Conservation (phyloP, 2,888 invertebrate species). For the Lathronympha strigana region DNA sequence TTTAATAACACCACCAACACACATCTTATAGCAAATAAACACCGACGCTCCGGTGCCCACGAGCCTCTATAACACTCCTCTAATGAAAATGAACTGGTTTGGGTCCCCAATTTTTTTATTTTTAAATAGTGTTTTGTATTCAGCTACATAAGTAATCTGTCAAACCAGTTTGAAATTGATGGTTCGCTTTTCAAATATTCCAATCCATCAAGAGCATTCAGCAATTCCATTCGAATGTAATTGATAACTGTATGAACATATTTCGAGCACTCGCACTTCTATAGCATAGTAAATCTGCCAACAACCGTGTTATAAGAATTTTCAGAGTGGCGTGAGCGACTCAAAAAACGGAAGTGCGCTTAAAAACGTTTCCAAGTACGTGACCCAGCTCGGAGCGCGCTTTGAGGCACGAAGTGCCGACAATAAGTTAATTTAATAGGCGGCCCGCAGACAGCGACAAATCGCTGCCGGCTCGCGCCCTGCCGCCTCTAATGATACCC, state of each 20-base stretch:
- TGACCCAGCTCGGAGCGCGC: constrained; percentile 55
- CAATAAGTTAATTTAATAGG: constrained; percentile 53
- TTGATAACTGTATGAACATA: constrained; percentile 1
- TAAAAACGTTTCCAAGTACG: constrained; percentile 74
- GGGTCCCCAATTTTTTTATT: background rate
- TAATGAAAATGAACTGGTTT: constrained; percentile 15
- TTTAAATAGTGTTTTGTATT: background rate
- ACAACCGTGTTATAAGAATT: constrained; percentile 42
- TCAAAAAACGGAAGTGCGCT: constrained; percentile 70
- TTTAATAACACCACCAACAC: constrained; percentile 74
- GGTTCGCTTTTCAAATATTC: background rate
- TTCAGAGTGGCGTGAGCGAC: constrained; percentile 57
- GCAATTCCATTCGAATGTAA: constrained; percentile 10
- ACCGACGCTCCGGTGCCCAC: constrained; percentile 43
- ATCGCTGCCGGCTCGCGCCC: constrained; percentile 52
- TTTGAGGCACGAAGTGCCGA: constrained; percentile 39
- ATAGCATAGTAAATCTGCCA: constrained; percentile 33
- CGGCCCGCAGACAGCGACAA: constrained; percentile 51
- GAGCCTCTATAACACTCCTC: background rate
- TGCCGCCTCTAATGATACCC: constrained; percentile 42
- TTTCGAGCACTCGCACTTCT: constrained; percentile 5
- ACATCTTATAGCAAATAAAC: constrained; percentile 63
- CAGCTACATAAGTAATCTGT: background rate
- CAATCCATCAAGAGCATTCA: constrained; percentile 15
- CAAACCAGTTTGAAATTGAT: constrained; percentile 7